Evolutionary conservation across 2,113 vertebrate species (phyloP), one percentile per base, ranked within the genome.

Genomic region (Onychorhynchus coronatus): DNA sequence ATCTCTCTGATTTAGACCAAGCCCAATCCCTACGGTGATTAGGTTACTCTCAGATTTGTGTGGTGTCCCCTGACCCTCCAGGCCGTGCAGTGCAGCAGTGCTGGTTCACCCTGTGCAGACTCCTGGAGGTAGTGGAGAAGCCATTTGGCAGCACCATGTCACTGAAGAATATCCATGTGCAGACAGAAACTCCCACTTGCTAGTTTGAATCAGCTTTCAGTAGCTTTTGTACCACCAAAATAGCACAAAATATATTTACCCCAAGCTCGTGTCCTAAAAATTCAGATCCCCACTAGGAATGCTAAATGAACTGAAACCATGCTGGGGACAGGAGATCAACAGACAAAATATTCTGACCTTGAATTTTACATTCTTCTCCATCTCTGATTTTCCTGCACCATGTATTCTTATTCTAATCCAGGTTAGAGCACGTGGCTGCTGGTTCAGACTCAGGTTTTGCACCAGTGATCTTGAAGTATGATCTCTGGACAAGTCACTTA

Each of bases 201-300:
- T 55, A 2, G 39, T 83, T 93, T 67, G 74, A 93, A 83, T 80
- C 82, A 56, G 42, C 75, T 91, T 74, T 86, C 63, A 17, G 82
- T 14, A 39, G 70, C 41, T 79, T 95, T 88, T 85, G 21, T 73
- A 56, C 5, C 59, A 44, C 67, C 33, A 66, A 58, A 89, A 91
- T 59, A 91, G 52, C 61, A 74, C 27, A 67, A 89, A 88, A 67
- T 70, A 55, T 41, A 73, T 88, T 90, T 85, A 96, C 55, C n/a
- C 37, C 62, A 30, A 66, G 50, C 46, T 93, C 21, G 6, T 4
- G 11, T 28, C 85, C 93, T 93, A 73, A 95, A 91, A 95, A 56
- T 89, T 56, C 55, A 20, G 41, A 15, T 52, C 59, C 53, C 62
- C 61, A 17, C 90, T 66, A 86, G 79, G 75, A 85, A 95, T 46